These are phyloP conservation scores for Cancer borealis DNA, from an alignment of 2,888 invertebrate genomes.

Conservation along the genomic window DNA sequence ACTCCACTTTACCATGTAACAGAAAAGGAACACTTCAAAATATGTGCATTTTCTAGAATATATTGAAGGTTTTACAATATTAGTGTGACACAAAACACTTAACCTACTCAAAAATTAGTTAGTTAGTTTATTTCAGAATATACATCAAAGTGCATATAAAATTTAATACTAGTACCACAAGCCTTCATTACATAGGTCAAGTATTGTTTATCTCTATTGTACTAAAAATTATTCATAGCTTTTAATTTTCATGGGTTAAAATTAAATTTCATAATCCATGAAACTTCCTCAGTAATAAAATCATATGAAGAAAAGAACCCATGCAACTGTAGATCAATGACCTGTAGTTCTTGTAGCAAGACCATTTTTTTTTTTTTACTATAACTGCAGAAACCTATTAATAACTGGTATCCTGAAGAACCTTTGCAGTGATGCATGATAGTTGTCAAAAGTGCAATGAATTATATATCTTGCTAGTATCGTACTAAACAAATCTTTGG, in stretches of 20 bases:
- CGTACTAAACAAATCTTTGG: neutral
- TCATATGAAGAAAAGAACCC: neutral
- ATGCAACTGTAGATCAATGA: neutral
- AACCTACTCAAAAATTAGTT: neutral
- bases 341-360: neutral
- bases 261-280: neutral
- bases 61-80: neutral
- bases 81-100: neutral
- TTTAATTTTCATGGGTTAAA: neutral
- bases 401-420: neutral
- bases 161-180: neutral
- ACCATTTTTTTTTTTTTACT: neutral
- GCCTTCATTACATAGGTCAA: neutral
- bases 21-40: conserved; percentile 3
- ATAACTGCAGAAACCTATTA: neutral
- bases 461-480: neutral
- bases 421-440: neutral
- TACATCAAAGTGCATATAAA: neutral
- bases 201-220: neutral
- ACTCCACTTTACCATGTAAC: neutral
- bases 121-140: neutral
- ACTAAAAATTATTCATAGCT: neutral
- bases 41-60: neutral
- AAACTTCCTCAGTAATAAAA: neutral
- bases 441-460: neutral